Base-by-base conservation (phyloP, 1,140 invertebrate genomes). In the Harpegnathos saltator region DNA sequence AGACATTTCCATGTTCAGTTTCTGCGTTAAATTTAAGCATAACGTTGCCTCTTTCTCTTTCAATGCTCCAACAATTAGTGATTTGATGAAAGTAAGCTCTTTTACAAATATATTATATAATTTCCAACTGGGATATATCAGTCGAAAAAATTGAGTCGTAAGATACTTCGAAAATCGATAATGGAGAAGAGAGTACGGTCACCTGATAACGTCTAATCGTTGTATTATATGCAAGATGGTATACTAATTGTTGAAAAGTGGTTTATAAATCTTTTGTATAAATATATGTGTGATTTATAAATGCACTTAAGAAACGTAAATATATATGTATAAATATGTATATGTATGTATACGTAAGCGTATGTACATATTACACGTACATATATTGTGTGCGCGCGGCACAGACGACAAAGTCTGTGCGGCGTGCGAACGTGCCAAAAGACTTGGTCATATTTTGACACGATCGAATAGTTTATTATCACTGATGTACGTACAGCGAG, bases 361-460 rank as follows among this genome's bases (percentile, higher is more conserved):
- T 89, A 59, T 84, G 69, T 83, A 66, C 12, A 75, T 85, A 71
- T 44, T 83, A 83, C 81, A 82, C 69, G 82, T 54, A 62, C 19
- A 66, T 86, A 84, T 77, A 58, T 65, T 54, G 44, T 22, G 62
- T 65, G 56, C 33, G 54, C 38, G 38, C 58, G 68, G 17, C 29
- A 33, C 56, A 71, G 19, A 9, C 22, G 29, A 68, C 29, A 19
- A 83, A 83, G 82, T 68, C 15, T 19, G 52, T 63, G 44, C 62
- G 78, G 81, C 85, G 81, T 85, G 84, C 88, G 85, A 83, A 61
- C 74, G 65, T 73, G 84, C 38, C 86, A 88, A 90, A 85, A 90
- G 77, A 89, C 81, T 38, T 89, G 91, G 91, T 92, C 90, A 87
- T 91, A 91, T 92, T 92, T 92, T 92, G 91, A 92, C 87, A 91